A percentile compares a stretch with the other conserved stretches of the same genome.
Evolutionary conservation across 1,140 invertebrate genomes (phyloP).

Genomic region (Nylanderia fulva): DNA sequence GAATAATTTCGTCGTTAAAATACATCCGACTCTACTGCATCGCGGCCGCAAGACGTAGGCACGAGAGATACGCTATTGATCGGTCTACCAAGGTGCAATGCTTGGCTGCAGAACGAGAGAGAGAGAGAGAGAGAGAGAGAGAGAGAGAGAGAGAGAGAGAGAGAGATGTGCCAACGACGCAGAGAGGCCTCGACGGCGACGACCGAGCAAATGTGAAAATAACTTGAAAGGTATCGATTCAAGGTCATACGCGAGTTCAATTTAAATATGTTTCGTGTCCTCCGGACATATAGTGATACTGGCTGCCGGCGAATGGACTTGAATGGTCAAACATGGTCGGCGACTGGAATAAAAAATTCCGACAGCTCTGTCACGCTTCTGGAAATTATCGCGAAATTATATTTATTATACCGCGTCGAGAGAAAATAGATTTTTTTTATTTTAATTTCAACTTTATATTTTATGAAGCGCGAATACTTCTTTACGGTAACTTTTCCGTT

Average conservation of each 20-base stretch:
- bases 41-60: conserved; percentile 40
- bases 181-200: conserved; percentile 31
- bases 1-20: conserved; percentile 50
- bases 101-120: conserved; percentile 30
- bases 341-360: conserved; percentile 2
- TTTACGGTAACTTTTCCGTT: neutral
- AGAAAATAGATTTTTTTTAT: neutral
- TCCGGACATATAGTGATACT: neutral
- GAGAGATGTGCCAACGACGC: conserved; percentile 20
- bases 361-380: neutral
- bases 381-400: neutral
- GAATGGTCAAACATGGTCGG: neutral
- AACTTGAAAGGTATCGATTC: conserved; percentile 61
- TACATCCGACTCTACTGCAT: conserved; percentile 11
- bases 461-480: too few species aligned
- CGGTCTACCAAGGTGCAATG: conserved; percentile 49
- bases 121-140: conserved; percentile 11
- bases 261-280: conserved; percentile 48
- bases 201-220: conserved; percentile 61
- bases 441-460: neutral
- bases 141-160: neutral
- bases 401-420: neutral
- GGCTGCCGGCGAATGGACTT: neutral
- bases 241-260: conserved; percentile 51
- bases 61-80: conserved; percentile 67